Conservation (phyloP, 1,140 invertebrate genomes). For the Calosoma granatense region DNA sequence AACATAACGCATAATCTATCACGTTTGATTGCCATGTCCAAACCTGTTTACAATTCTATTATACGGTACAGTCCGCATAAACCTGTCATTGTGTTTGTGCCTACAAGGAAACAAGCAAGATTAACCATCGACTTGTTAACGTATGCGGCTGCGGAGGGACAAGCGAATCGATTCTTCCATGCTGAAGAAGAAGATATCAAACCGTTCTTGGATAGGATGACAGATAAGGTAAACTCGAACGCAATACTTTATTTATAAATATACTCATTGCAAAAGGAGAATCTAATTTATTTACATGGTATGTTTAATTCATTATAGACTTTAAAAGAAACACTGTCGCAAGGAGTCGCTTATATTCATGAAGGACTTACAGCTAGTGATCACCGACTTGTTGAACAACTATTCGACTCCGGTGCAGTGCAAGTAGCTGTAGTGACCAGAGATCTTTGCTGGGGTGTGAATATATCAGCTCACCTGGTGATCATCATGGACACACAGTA, state of each 20-base stretch:
- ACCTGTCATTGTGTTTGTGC: conserved; percentile 94
- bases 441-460: conserved; percentile 86
- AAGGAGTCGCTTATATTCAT: conserved; percentile 96
- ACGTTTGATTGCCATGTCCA: conserved; percentile 91
- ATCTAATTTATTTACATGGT: conserved; percentile 12
- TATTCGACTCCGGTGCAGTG: conserved; percentile 88
- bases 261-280: too few relatives aligned
- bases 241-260: background rate
- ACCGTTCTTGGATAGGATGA: conserved; percentile 77
- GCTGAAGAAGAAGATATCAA: conserved; percentile 77
- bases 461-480: conserved; percentile 81
- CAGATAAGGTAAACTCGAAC: conserved; percentile 56
- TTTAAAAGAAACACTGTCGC: conserved; percentile 72
- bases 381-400: conserved; percentile 78
- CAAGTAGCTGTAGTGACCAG: conserved; percentile 87
- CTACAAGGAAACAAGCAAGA: conserved; percentile 84
- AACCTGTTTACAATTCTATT: conserved; percentile 95
- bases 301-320: conserved; percentile 40
- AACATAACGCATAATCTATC: conserved; percentile 97
- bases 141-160: conserved; percentile 79
- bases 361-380: conserved; percentile 83
- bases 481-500: conserved; percentile 96
- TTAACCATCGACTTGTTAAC: conserved; percentile 91
- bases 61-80: conserved; percentile 75
- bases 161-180: conserved; percentile 79